Evolutionary conservation across 2,113 vertebrate genomes (phyloP), one percentile per base, ranked within the genome.

Genomic region (Neomonachus schauinslandi): DNA sequence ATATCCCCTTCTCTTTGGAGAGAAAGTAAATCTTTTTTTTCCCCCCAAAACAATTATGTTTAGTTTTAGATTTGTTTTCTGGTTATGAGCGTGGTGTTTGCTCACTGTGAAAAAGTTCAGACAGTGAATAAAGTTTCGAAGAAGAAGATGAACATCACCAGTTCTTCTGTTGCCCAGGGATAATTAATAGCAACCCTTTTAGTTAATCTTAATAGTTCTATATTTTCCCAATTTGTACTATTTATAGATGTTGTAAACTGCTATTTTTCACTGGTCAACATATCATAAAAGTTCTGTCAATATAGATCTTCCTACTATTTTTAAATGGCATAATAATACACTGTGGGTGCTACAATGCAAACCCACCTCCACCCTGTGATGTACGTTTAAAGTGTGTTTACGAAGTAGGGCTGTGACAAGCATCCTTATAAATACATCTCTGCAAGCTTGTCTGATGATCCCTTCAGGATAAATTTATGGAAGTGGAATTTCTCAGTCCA

Each of bases 401-500:
- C 91, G 33, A 36, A 67, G 59, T 16, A n/a, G 22, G 31, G 16
- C 63, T 22, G 10, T 87, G 91, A 80, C 72, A 55, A 7, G 2
- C n/a, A 59, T 85, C 49, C 53, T 93, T 74, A 28, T 19, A 83
- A 77, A 42, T 46, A 49, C 39, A 15, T 67, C 16, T 89, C 16
- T 46, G 2, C 26, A 72, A 51, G 83, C 8, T n/a, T 86, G 13
- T 88, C 69, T n/a, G 16, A 84, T 85, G 28, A 90, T 33, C 26
- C 46, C 11, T 42, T 65, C 12, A 84, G 76, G 55, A 51, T 16
- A 61, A 13, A 82, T 39, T 53, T 95, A 31, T 91, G 69, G 21
- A 84, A 83, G 49, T 95, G 57, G 51, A 51, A 69, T 94, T 80
- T 88, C 91, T 89, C 72, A 97, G 21, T 92, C 71, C 22, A 55